These are phyloP conservation scores for Cavia porcellus DNA, from an alignment of 2,113 vertebrate genomes.

Conservation along the genomic window DNA sequence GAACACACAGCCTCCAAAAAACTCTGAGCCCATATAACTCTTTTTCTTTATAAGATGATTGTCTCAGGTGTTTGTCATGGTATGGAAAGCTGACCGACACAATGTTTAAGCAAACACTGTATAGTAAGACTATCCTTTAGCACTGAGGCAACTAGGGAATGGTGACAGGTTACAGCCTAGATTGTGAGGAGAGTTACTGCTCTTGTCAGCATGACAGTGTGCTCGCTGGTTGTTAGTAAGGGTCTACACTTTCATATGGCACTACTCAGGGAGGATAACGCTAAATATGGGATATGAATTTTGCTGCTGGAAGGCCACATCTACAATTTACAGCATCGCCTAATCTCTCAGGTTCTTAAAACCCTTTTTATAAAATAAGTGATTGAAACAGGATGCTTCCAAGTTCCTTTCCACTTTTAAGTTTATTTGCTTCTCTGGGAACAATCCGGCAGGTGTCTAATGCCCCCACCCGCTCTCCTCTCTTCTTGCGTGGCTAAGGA, in stretches of 20 bases:
- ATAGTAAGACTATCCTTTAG: rapidly evolving
- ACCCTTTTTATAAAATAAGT: background rate
- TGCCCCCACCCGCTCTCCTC: background rate
- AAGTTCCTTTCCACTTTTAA: background rate
- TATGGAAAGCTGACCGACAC: background rate
- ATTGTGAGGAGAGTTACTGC: background rate
- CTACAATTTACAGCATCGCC: background rate
- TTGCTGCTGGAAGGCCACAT: background rate
- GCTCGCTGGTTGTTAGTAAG: background rate
- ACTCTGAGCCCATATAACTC: background rate
- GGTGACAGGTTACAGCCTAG: background rate
- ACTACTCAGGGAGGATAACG: background rate
- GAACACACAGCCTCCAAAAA: background rate
- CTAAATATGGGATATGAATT: background rate
- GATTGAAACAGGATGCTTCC: constrained; percentile 34
- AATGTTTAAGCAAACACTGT: background rate
- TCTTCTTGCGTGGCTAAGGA: background rate
- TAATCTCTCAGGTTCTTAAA: background rate
- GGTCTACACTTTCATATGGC: background rate
- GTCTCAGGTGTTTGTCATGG: background rate
- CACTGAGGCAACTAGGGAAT: background rate
- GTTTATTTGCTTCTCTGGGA: constrained; percentile 9
- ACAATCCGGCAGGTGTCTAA: background rate
- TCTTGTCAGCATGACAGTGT: background rate
- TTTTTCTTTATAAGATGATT: background rate